Evolutionary conservation across 2,888 invertebrate genomes (phyloP).

Genomic region (Metalampra italica): DNA sequence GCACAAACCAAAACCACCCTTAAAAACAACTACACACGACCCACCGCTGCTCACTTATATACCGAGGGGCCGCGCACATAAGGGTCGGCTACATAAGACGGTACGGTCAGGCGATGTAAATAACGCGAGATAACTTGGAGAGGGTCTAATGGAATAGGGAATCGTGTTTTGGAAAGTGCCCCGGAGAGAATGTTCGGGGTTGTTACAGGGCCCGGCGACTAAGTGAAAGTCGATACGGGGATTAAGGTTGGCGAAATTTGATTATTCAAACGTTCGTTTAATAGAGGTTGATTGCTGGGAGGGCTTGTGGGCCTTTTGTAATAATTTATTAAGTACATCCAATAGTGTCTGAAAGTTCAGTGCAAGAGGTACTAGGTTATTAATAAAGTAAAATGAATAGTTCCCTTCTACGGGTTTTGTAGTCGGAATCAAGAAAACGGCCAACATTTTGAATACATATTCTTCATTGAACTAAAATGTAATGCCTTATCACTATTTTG

Average conservation of each 20-base stretch:
- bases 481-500: constrained; percentile 41
- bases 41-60: constrained; percentile 59
- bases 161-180: constrained; percentile 74
- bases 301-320: not conserved
- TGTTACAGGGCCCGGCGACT: constrained; percentile 50
- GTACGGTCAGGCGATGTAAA: constrained; percentile 77
- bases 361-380: not conserved
- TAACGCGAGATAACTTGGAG: constrained; percentile 75
- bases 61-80: constrained; percentile 49
- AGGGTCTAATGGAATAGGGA: constrained; percentile 77
- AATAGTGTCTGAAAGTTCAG: not conserved
- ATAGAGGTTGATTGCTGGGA: constrained; percentile 25
- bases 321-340: constrained; percentile 5
- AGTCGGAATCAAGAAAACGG: too few relatives aligned
- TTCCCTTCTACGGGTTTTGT: too few relatives aligned
- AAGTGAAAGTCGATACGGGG: constrained; percentile 71
- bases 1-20: constrained; percentile 43
- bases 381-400: not conserved
- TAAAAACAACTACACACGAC: constrained; percentile 44
- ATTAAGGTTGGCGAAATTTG: constrained; percentile 58
- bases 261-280: constrained; percentile 55
- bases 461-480: constrained; percentile 31
- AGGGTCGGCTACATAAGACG: constrained; percentile 72
- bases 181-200: constrained; percentile 68
- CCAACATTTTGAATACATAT: not conserved